phyloP scores from a whole-genome alignment of 2,113 vertebrate species.

The Xenopus borealis region DNA sequence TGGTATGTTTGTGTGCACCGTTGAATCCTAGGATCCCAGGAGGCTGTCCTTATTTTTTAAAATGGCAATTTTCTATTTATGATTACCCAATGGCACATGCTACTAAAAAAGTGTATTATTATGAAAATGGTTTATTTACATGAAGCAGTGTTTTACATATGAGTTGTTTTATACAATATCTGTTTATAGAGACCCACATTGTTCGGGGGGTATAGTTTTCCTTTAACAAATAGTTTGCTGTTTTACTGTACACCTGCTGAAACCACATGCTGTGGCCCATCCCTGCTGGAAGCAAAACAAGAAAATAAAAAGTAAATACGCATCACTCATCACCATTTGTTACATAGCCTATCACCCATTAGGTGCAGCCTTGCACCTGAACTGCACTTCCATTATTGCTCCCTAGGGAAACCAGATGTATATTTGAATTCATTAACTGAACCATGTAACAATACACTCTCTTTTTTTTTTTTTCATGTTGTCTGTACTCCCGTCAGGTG shows the following conservation, averaged over 20 bases:
- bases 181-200: no score
- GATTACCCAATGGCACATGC: no score
- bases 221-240: not conserved
- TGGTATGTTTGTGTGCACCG: no score
- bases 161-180: no score
- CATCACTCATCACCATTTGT: not conserved
- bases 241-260: slow-evolving; percentile 6
- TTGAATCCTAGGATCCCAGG: no score
- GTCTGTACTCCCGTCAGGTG: slow-evolving; percentile 26
- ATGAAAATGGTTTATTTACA: no score
- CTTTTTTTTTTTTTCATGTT: slow-evolving; percentile 10
- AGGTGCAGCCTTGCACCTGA: slow-evolving; percentile 8
- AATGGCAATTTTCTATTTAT: no score
- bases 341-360: not conserved
- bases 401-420: slow-evolving; percentile 36
- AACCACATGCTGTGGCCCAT: not conserved
- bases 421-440: slow-evolving; percentile 20
- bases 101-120: no score
- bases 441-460: slow-evolving; percentile 20
- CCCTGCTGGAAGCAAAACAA: slow-evolving; percentile 5
- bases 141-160: no score
- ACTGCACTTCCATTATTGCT: slow-evolving; percentile 14
- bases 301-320: not conserved
- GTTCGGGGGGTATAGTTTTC: no score
- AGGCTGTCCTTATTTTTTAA: no score